Evolutionary conservation across 2,888 invertebrate genomes (phyloP).

Genomic region (Empis livida): DNA sequence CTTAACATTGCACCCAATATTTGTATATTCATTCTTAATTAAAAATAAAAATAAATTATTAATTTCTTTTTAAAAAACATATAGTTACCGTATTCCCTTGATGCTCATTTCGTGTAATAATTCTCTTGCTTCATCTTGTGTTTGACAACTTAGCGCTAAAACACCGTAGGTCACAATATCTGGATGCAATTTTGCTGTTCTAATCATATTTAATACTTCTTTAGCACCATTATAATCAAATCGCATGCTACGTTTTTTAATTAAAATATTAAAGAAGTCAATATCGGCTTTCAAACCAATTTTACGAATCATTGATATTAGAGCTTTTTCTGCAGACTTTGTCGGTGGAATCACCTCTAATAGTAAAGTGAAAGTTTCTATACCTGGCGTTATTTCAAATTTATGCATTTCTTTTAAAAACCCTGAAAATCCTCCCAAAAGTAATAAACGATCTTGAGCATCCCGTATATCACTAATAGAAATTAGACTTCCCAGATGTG

Average conservation of each 20-base stretch:
- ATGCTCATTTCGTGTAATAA: conserved; percentile 58
- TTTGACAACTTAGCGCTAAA: conserved; percentile 64
- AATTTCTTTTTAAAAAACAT: neutral
- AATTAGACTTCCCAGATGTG: conserved; percentile 48
- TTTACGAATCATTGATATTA: conserved; percentile 49
- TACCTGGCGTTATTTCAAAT: conserved; percentile 54
- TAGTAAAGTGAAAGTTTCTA: conserved; percentile 67
- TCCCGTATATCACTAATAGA: conserved; percentile 44
- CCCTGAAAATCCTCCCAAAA: conserved; percentile 58
- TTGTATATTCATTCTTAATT: conserved; percentile 51
- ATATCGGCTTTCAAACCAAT: conserved; percentile 54
- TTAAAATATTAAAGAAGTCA: conserved; percentile 75
- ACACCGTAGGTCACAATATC: conserved; percentile 79
- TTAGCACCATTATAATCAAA: conserved; percentile 55
- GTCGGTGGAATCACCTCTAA: conserved; percentile 57
- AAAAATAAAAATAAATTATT: conserved; percentile 6
- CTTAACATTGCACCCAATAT: conserved; percentile 62
- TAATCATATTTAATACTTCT: conserved; percentile 44
- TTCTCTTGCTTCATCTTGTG: conserved; percentile 45
- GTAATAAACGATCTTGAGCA: conserved; percentile 52
- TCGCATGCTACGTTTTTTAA: conserved; percentile 63
- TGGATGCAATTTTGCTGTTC: conserved; percentile 43
- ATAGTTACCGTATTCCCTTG: conserved; percentile 45
- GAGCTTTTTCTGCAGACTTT: conserved; percentile 50
- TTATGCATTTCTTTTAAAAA: conserved; percentile 60